A percentile compares a stretch with the other conserved stretches of the same genome.
These are phyloP conservation scores for Eulemur rubriventer DNA, from an alignment of 2,797 vertebrate species.

Conservation along the genomic window DNA sequence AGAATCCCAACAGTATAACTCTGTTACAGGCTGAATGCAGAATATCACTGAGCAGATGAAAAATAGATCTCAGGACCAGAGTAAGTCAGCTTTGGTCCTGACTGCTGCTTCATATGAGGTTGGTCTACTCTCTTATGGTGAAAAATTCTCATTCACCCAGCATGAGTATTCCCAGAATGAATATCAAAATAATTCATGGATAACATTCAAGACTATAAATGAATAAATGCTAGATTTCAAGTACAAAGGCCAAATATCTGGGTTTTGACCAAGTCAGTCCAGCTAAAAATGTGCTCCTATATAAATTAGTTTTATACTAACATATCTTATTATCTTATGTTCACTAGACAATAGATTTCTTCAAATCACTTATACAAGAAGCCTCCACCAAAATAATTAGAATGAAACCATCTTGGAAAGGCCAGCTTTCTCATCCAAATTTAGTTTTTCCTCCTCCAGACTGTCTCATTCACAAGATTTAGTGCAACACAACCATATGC, in stretches of 20 bases:
- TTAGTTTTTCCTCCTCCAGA: background rate
- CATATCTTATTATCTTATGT: background rate
- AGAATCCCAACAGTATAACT: constrained; percentile 32
- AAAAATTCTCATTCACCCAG: constrained; percentile 16
- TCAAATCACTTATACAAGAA: constrained; percentile 12
- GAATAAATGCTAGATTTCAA: constrained; percentile 11
- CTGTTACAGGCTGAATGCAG: background rate
- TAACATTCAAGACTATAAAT: constrained; percentile 19
- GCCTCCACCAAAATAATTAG: background rate
- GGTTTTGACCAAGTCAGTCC: background rate
- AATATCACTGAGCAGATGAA: constrained; percentile 42
- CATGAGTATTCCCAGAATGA: background rate
- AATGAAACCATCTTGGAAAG: background rate
- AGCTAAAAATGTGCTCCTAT: background rate
- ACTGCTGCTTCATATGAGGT: background rate
- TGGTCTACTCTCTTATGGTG: background rate
- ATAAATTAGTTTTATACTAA: background rate
- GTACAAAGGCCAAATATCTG: background rate
- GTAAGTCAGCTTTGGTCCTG: background rate
- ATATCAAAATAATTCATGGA: constrained; percentile 4
- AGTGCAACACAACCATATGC: background rate
- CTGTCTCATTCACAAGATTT: background rate
- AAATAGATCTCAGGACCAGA: constrained; percentile 26
- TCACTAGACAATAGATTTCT: background rate
- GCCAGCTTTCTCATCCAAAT: background rate